Evolutionary conservation across 2,888 invertebrate species (phyloP).

Genomic region (Mongoloraphidia duomilia): DNA sequence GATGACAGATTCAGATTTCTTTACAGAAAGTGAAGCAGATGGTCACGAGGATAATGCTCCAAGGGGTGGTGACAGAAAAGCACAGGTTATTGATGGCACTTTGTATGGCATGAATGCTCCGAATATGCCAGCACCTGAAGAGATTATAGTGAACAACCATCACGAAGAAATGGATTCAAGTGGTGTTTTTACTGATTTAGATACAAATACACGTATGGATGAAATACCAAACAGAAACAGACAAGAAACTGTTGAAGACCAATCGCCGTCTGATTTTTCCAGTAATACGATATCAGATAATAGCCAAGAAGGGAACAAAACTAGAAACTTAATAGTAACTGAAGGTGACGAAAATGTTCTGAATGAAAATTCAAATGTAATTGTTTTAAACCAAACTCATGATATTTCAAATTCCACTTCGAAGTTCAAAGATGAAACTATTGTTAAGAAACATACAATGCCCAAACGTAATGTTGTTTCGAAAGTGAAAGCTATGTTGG

Average conservation of each 20-base stretch:
- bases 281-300: constrained; percentile 39
- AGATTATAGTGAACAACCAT: constrained; percentile 34
- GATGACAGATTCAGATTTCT: constrained; percentile 86
- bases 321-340: background rate
- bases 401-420: constrained; percentile 8
- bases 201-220: constrained; percentile 46
- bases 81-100: constrained; percentile 80
- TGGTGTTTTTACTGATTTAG: constrained; percentile 77
- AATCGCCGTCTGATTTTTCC: constrained; percentile 47
- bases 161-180: constrained; percentile 80
- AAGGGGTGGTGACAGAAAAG: constrained; percentile 53
- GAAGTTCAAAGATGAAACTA: constrained; percentile 30
- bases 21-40: constrained; percentile 81
- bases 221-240: constrained; percentile 22
- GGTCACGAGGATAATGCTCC: constrained; percentile 60
- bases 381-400: too few species aligned
- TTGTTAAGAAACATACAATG: constrained; percentile 59
- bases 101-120: constrained; percentile 58
- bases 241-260: constrained; percentile 32
- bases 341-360: constrained; percentile 8
- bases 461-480: constrained; percentile 64
- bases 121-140: constrained; percentile 31
- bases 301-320: constrained; percentile 27
- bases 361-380: too few species aligned
- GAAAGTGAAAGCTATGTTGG: constrained; percentile 60